Evolutionary conservation across 2,888 invertebrate genomes (phyloP).

Genomic region (Lumbricus terrestris): DNA sequence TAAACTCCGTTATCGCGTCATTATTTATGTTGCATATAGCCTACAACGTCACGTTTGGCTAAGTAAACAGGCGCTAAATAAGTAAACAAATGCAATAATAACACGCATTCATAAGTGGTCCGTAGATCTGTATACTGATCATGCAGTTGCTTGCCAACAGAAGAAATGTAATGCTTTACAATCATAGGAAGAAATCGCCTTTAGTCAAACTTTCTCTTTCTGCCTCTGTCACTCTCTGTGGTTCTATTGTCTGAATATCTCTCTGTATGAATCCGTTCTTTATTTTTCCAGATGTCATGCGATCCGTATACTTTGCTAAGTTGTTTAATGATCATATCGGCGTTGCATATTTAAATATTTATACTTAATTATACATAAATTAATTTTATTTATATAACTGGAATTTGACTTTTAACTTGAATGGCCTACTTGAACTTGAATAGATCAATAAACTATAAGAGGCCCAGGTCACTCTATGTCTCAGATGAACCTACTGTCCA

Average conservation of each 20-base stretch:
- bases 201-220: too few relatives aligned
- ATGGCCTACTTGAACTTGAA: too few relatives aligned
- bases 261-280: too few relatives aligned
- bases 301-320: too few relatives aligned
- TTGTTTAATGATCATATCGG: too few relatives aligned
- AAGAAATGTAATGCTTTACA: neutral
- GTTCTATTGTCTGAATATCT: too few relatives aligned
- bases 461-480: too few relatives aligned
- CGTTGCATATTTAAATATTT: too few relatives aligned
- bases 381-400: neutral
- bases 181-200: neutral
- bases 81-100: neutral
- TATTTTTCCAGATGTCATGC: too few relatives aligned
- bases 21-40: neutral
- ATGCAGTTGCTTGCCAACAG: neutral
- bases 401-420: neutral
- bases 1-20: too few relatives aligned
- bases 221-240: too few relatives aligned
- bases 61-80: neutral
- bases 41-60: neutral
- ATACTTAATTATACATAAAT: neutral
- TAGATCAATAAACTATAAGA: too few relatives aligned
- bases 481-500: neutral
- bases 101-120: neutral
- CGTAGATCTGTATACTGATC: neutral